Conservation (phyloP, 2,888 invertebrate genomes). For the Copidosoma aretas region DNA sequence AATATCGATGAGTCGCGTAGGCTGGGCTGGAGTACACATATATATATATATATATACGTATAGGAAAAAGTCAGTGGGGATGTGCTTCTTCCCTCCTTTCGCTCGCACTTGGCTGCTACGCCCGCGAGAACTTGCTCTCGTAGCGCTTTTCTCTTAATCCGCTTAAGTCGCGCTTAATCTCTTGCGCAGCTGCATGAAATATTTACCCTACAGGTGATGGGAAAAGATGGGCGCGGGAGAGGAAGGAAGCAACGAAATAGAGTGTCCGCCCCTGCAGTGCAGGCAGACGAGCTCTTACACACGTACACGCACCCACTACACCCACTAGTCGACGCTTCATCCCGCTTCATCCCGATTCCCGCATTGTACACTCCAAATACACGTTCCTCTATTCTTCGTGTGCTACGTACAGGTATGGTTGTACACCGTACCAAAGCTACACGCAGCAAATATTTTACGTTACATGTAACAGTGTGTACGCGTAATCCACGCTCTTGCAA, state of each 20-base stretch:
- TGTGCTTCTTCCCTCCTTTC: slow-evolving; percentile 3
- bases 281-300: neutral
- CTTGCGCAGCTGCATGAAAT: slow-evolving; percentile 59
- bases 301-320: neutral
- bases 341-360: too few species aligned
- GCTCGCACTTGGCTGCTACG: slow-evolving; percentile 16
- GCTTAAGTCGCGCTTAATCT: slow-evolving; percentile 52
- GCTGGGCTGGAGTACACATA: neutral
- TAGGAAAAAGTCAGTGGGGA: neutral
- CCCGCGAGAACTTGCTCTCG: slow-evolving; percentile 11
- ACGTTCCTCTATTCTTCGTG: too few species aligned
- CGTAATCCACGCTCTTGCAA: too few species aligned
- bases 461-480: too few species aligned
- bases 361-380: too few species aligned
- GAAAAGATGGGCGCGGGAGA: neutral
- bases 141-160: slow-evolving; percentile 53
- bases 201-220: slow-evolving; percentile 51
- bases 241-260: neutral
- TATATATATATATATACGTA: too few species aligned
- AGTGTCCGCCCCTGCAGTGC: neutral
- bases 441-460: too few species aligned
- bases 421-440: too few species aligned
- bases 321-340: slow-evolving; percentile 51
- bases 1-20: slow-evolving; percentile 19
- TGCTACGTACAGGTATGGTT: too few species aligned